phyloP scores from a whole-genome alignment of 2,797 vertebrate species.

The Trichosurus vulpecula region DNA sequence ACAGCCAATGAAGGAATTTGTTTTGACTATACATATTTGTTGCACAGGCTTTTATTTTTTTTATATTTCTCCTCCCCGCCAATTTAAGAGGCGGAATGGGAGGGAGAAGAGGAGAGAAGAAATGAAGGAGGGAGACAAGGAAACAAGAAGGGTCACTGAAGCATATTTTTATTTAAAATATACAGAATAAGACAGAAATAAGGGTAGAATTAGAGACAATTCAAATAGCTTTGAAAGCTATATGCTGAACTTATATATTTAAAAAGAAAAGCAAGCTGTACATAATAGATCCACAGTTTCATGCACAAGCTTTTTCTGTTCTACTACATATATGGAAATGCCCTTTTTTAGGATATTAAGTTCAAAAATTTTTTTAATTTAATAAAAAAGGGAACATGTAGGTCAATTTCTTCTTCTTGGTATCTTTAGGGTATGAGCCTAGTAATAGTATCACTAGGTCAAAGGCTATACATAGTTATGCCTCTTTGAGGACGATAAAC shows the following conservation, averaged over 20 bases:
- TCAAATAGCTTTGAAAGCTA: neutral
- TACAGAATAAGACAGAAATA: neutral
- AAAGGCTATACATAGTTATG: neutral
- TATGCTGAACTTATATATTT: neutral
- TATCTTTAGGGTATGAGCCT: no score
- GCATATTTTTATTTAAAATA: neutral
- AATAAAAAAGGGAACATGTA: neutral
- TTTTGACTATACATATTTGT: neutral
- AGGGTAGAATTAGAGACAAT: neutral
- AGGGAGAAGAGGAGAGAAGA: neutral
- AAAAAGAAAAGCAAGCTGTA: neutral
- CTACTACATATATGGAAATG: neutral
- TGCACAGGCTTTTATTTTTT: neutral
- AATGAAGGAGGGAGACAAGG: neutral
- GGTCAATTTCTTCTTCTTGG: neutral
- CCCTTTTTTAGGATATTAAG: neutral
- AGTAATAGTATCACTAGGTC: no score
- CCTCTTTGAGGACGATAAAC: neutral
- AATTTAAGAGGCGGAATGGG: neutral
- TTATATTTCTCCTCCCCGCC: neutral
- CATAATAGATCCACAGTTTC: neutral
- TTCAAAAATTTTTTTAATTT: neutral
- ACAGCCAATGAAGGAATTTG: neutral
- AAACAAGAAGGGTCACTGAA: neutral
- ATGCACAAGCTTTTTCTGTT: neutral